Conservation (phyloP, 2,113 vertebrate species). For the Prunella fulvescens region DNA sequence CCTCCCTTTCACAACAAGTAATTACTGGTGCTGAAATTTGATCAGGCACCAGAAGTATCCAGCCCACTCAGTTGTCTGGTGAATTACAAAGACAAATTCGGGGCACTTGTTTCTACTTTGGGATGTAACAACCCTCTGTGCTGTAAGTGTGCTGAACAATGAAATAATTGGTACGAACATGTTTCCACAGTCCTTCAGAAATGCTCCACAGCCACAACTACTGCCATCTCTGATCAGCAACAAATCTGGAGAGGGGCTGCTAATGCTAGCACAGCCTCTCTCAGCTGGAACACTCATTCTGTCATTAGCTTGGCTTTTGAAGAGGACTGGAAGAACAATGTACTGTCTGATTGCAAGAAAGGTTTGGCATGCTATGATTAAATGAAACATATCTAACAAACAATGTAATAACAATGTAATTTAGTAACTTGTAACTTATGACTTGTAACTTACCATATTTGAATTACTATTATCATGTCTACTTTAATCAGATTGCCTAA, state of each 20-base stretch:
- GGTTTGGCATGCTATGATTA: not conserved
- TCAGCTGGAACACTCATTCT: not conserved
- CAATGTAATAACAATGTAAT: not conserved
- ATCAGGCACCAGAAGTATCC: not conserved
- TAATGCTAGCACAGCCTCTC: not conserved
- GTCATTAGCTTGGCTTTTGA: not conserved
- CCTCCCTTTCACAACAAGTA: not conserved
- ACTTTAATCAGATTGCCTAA: not conserved
- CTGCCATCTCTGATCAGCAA: constrained; percentile 8
- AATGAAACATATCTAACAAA: not conserved
- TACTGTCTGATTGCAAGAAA: not conserved
- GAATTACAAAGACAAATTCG: not conserved
- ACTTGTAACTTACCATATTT: not conserved
- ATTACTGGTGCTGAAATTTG: not conserved
- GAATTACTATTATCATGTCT: not conserved
- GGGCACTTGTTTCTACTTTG: not conserved
- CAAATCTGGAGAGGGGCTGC: not conserved
- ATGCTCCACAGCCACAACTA: not conserved
- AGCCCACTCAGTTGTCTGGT: not conserved
- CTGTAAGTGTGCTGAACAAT: not conserved
- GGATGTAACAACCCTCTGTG: not conserved
- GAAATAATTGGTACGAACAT: not conserved
- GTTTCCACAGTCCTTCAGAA: not conserved
- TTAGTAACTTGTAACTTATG: not conserved
- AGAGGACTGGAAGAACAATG: not conserved